Evolutionary conservation across 2,797 vertebrate species (phyloP).

Genomic region (Peromyscus nudipes): DNA sequence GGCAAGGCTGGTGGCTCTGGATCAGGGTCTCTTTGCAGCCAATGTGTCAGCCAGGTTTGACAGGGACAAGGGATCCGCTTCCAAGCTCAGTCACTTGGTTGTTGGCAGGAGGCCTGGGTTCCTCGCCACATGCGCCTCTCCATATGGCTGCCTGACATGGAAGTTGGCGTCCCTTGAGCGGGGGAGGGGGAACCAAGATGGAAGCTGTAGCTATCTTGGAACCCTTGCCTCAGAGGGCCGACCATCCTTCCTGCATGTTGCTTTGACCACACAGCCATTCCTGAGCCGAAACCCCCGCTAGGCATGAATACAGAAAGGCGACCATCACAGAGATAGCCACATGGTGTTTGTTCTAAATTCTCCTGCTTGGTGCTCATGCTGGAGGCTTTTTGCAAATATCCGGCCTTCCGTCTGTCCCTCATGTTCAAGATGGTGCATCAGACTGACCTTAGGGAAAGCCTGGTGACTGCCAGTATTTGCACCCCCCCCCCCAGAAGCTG

Average conservation of each 20-base stretch:
- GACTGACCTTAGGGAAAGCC: neutral
- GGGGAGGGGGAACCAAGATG: neutral
- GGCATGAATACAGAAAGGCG: neutral
- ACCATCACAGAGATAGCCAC: neutral
- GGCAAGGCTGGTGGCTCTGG: neutral
- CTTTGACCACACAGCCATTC: neutral
- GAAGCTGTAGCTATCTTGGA: neutral
- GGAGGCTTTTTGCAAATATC: neutral
- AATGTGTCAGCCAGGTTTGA: neutral
- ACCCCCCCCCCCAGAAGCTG: neutral
- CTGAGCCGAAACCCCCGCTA: neutral
- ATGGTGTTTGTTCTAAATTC: neutral
- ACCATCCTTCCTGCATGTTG: too few species aligned
- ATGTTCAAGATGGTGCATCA: rapidly evolving
- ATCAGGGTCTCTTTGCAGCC: neutral
- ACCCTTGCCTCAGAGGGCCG: neutral
- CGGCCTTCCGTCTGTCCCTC: neutral
- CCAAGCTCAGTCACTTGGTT: constrained; percentile 25
- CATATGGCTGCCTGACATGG: constrained; percentile 54
- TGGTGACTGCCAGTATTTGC: neutral
- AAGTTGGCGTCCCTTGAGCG: neutral
- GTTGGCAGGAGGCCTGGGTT: constrained; percentile 56
- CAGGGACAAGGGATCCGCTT: neutral
- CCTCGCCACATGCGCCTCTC: constrained; percentile 6
- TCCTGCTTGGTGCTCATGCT: neutral